These are phyloP conservation scores for Crenichthys baileyi DNA, from an alignment of 2,797 vertebrate species.

Conservation along the genomic window DNA sequence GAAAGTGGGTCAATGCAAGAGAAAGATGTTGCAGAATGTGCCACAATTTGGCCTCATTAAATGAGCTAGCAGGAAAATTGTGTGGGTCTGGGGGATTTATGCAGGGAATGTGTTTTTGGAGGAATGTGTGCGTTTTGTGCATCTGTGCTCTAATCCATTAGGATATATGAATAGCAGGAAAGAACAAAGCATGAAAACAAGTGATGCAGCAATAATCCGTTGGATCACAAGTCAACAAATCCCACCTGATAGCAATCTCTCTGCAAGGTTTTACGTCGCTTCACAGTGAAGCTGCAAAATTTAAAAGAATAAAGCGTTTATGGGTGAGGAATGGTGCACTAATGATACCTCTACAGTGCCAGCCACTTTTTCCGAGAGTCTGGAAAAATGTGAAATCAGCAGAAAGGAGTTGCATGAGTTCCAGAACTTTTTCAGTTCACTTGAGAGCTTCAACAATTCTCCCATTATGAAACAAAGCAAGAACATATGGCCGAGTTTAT, in stretches of 20 bases:
- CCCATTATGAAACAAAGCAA: conserved; percentile 41
- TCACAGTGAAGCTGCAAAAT: conserved; percentile 31
- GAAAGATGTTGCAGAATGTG: conserved; percentile 44
- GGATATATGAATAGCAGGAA: conserved; percentile 29
- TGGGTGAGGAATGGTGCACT: conserved; percentile 20
- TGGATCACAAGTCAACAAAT: conserved; percentile 61
- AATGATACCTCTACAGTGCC: conserved; percentile 52
- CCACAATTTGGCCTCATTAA: conserved; percentile 61
- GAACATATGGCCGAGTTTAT: conserved; percentile 43
- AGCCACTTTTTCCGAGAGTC: conserved; percentile 23
- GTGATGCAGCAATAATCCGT: conserved; percentile 54
- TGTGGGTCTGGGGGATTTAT: conserved; percentile 37
- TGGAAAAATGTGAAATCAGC: conserved; percentile 31
- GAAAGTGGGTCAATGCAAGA: conserved; percentile 70
- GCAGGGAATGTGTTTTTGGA: conserved; percentile 7
- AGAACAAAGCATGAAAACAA: conserved; percentile 55
- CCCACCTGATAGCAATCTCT: conserved; percentile 60
- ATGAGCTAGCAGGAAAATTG: conserved; percentile 49
- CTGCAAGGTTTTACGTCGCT: conserved; percentile 30
- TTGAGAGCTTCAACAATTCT: conserved; percentile 28
- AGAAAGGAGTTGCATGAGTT: conserved; percentile 28
- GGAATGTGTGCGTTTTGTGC: conserved; percentile 4
- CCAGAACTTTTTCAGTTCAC: conserved; percentile 17
- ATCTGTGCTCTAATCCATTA: conserved; percentile 31
- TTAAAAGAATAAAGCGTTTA: conserved; percentile 29